Evolutionary conservation across 2,888 invertebrate species (phyloP), one percentile per base, ranked within the genome.

Genomic region (Xestia rhomboidea): DNA sequence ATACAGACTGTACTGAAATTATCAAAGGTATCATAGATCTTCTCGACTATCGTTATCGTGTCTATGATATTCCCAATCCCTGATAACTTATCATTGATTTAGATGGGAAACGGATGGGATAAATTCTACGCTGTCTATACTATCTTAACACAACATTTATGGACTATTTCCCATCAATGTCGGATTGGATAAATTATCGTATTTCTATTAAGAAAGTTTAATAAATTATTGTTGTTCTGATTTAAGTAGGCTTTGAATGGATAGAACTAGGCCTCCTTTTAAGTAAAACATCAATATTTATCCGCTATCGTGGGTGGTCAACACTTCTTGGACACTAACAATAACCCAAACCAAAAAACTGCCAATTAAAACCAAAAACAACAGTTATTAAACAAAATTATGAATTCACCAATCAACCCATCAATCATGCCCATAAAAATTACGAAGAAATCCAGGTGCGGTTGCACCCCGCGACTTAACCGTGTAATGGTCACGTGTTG

Each of bases 401-500:
- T 87, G 68, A 85, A 85, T 87, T 77, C 68, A 44, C 41, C 64
- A 83, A 83, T 77, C 66, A 87, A 73, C 67, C 60, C 49, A 89
- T 88, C 78, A 82, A 85, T 87, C 81, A 72, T 44, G 72, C 21
- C 54, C 46, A 71, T 89, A 77, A 82, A 83, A 89, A 79, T 79
- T 76, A 82, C 66, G 21, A 68, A 78, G 67, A 81, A 84, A 76
- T 76, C 84, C 88, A 89, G 88, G 86, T 90, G 83, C 82, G 67
- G 68, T 62, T 64, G n/a, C 71, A 87, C 87, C 88, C 90, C 76
- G 82, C 82, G 80, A 79, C 81, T 90, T 89, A 88, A 90, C 89
- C 90, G 82, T 89, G 82, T 90, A 92, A 91, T 91, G 82, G 84
- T 83, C 89, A 88, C 90, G 90, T 88, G 84, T 76, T 30, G 71